phyloP scores from a whole-genome alignment of 2,888 invertebrate species.

The Cheilosia vernalis region DNA sequence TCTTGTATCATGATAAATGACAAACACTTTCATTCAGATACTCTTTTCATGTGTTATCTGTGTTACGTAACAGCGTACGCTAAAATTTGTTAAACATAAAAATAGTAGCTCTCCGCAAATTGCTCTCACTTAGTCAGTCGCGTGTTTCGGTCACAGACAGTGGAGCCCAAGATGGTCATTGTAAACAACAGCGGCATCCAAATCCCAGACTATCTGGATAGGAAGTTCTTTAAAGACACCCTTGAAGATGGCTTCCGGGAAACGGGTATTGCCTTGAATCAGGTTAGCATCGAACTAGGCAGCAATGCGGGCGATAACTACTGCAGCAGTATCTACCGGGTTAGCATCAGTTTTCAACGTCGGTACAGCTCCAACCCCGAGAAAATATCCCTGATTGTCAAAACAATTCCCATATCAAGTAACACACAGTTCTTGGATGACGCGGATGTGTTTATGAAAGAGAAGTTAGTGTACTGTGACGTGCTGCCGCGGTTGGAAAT shows the following conservation, averaged over 20 bases:
- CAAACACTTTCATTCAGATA: background rate
- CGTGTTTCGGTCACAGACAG: slow-evolving; percentile 5
- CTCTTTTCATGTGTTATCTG: slow-evolving; percentile 2
- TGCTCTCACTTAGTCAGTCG: slow-evolving; percentile 7
- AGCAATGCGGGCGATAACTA: slow-evolving; percentile 81
- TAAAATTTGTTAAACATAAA: background rate
- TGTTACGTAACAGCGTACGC: background rate
- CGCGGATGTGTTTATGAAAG: slow-evolving; percentile 83
- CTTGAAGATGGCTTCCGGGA: slow-evolving; percentile 79
- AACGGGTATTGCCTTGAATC: slow-evolving; percentile 76
- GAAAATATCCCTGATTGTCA: slow-evolving; percentile 79
- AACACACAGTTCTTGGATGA: slow-evolving; percentile 81
- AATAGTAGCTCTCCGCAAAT: background rate
- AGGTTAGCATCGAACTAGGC: slow-evolving; percentile 79
- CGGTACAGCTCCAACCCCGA: background rate
- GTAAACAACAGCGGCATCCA: slow-evolving; percentile 22
- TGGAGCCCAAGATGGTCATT: slow-evolving; percentile 19
- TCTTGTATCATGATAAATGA: background rate
- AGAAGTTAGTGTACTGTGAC: slow-evolving; percentile 82
- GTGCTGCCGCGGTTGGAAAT: slow-evolving; percentile 83
- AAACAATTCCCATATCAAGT: slow-evolving; percentile 79
- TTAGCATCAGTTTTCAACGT: slow-evolving; percentile 76
- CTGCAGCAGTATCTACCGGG: slow-evolving; percentile 81
- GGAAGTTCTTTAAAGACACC: slow-evolving; percentile 78
- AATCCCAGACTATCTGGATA: slow-evolving; percentile 78